These are phyloP conservation scores for Galeopsomyia nigrocyanea DNA, from an alignment of 2,888 invertebrate species.

Conservation along the genomic window DNA sequence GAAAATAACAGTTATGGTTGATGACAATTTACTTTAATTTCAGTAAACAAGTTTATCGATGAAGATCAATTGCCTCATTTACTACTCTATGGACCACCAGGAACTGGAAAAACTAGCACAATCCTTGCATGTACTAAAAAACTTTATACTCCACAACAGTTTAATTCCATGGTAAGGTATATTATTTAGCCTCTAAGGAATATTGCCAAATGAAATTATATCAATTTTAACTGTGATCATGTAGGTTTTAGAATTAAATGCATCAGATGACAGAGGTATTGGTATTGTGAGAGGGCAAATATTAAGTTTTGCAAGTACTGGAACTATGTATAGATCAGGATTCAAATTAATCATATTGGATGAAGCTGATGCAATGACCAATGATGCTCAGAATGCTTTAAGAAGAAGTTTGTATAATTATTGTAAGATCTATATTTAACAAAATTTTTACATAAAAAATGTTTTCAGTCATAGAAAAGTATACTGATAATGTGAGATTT, in stretches of 20 bases:
- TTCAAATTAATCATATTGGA: constrained; percentile 97
- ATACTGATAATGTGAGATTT: constrained; percentile 97
- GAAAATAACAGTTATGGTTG: no score
- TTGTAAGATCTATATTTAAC: constrained; percentile 29
- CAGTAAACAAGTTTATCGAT: constrained; percentile 88
- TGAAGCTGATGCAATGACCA: constrained; percentile 99
- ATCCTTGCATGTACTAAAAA: constrained; percentile 95
- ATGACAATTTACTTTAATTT: constrained; percentile 54
- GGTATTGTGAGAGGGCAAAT: constrained; percentile 95
- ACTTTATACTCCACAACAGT: constrained; percentile 90
- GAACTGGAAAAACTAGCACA: constrained; percentile 98
- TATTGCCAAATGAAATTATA: constrained; percentile 8
- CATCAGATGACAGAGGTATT: constrained; percentile 98
- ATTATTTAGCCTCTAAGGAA: not conserved
- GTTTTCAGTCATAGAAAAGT: constrained; percentile 93
- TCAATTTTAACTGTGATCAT: constrained; percentile 32
- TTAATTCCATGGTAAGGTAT: constrained; percentile 87
- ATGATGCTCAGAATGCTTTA: constrained; percentile 98
- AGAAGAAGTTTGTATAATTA: constrained; percentile 81
- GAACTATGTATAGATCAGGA: constrained; percentile 93
- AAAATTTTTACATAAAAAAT: constrained; percentile 13
- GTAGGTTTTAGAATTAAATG: constrained; percentile 92
- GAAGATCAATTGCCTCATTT: constrained; percentile 95
- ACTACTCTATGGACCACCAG: constrained; percentile 97
- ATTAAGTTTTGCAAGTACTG: constrained; percentile 95